Conservation (phyloP, 2,113 vertebrate genomes). For the Nothocercus nigrocapillus region DNA sequence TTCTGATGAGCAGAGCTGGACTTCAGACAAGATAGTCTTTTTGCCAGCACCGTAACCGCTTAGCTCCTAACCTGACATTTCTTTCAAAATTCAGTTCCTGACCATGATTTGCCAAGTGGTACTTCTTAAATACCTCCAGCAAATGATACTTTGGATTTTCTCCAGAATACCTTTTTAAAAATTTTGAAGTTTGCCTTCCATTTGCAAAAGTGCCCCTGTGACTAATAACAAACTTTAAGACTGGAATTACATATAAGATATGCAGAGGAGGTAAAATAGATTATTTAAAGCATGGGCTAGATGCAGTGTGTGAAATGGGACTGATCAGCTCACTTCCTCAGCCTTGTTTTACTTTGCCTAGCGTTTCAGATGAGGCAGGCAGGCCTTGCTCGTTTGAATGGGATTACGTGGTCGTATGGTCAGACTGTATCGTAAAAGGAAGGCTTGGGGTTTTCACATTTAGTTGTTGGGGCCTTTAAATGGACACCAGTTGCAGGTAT, state of each 20-base stretch:
- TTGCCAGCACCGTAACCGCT: not conserved
- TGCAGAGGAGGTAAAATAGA: not conserved
- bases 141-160: not conserved
- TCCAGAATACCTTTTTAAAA: not conserved
- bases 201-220: not conserved
- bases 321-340: not conserved
- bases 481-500: not conserved
- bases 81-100: not conserved
- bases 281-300: not conserved
- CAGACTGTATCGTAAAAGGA: not conserved
- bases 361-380: not conserved
- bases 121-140: not conserved
- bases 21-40: not conserved
- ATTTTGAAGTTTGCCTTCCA: not conserved
- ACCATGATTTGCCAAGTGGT: not conserved
- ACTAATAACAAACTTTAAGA: not conserved
- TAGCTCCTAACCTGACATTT: not conserved
- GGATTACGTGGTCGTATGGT: not conserved
- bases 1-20: not conserved
- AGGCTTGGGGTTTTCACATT: not conserved
- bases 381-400: not conserved
- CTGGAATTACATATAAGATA: not conserved
- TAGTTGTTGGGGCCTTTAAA: not conserved
- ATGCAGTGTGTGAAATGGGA: not conserved
- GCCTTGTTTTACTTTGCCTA: not conserved